A percentile compares a stretch with the other conserved stretches of the same genome.
phyloP scores from a whole-genome alignment of 2,113 vertebrate species.

The Zosterops borbonicus region DNA sequence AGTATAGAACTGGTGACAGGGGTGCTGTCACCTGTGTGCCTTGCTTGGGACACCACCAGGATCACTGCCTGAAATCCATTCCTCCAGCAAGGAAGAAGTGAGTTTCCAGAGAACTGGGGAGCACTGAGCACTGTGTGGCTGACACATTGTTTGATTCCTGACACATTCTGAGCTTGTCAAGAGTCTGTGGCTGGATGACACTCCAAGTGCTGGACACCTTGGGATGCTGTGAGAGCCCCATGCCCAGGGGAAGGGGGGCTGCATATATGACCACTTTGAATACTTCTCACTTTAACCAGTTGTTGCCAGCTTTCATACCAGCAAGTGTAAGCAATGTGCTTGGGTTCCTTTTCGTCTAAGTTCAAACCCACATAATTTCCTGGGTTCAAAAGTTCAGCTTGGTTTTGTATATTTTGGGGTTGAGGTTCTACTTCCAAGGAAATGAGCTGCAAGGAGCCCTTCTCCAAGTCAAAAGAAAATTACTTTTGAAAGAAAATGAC shows the following conservation, averaged over 20 bases:
- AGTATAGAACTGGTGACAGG: neutral
- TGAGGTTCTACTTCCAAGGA: neutral
- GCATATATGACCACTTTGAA: accelerated
- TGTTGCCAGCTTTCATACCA: neutral
- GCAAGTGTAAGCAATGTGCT: neutral
- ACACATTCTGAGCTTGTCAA: neutral
- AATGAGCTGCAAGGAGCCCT: neutral
- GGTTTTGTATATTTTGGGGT: neutral
- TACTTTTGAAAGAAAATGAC: neutral
- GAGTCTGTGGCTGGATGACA: neutral
- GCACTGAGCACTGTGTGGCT: neutral
- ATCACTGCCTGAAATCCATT: neutral
- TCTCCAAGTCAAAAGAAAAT: neutral
- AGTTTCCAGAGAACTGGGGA: neutral
- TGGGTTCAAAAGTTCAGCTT: constrained; percentile 1
- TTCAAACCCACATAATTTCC: neutral
- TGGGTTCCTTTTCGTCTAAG: neutral
- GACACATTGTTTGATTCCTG: neutral
- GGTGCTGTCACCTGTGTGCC: neutral
- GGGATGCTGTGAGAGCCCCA: accelerated
- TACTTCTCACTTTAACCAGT: neutral
- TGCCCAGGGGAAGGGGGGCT: neutral
- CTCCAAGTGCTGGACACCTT: neutral
- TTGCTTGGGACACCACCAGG: accelerated
- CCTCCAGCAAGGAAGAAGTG: neutral